These are phyloP conservation scores for Entelurus aequoreus DNA, from an alignment of 2,113 vertebrate genomes.

Conservation along the genomic window DNA sequence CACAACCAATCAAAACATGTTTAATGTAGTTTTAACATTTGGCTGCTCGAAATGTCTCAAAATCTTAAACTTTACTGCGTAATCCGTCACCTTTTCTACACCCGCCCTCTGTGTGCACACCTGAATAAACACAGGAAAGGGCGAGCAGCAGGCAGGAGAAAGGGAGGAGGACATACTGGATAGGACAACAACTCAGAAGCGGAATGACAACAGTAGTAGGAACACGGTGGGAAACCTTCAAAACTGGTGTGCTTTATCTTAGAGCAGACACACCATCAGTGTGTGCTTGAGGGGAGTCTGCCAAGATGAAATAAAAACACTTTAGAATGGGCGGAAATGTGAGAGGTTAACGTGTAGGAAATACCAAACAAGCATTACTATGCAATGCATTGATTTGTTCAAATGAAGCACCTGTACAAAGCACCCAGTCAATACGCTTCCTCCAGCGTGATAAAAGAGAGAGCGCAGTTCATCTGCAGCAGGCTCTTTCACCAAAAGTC, in stretches of 20 bases:
- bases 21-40: too few relatives aligned
- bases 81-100: constrained; percentile 23
- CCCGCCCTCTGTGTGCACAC: constrained; percentile 54
- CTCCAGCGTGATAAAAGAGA: constrained; percentile 47
- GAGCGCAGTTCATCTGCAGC: constrained; percentile 50
- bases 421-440: constrained; percentile 26
- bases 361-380: neutral
- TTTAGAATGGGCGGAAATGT: constrained; percentile 18
- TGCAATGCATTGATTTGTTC: neutral
- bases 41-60: too few relatives aligned
- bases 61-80: neutral
- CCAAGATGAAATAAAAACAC: constrained; percentile 12
- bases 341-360: neutral
- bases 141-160: constrained; percentile 35
- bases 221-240: constrained; percentile 5
- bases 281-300: neutral
- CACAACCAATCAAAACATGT: too few relatives aligned
- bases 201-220: constrained; percentile 44
- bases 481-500: constrained; percentile 42
- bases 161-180: constrained; percentile 27
- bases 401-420: constrained; percentile 28
- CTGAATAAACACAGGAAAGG: constrained; percentile 68
- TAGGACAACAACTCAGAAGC: constrained; percentile 32
- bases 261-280: neutral
- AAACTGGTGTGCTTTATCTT: neutral